Evolutionary conservation across 2,888 invertebrate genomes (phyloP), one percentile per base, ranked within the genome.

Genomic region (Stenotaenia linearis): DNA sequence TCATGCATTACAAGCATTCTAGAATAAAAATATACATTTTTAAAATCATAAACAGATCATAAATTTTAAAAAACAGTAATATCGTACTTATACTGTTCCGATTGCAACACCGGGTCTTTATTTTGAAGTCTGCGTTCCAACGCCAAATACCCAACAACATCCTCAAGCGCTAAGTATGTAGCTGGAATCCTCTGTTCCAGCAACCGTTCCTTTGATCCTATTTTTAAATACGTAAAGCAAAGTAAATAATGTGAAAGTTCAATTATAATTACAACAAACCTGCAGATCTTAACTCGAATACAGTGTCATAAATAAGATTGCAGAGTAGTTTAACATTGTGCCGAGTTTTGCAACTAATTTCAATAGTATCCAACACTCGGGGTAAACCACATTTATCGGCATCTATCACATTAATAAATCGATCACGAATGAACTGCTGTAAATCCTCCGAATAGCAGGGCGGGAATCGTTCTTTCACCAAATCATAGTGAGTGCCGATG

Each of bases 341-440:
- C 0, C 94, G 89, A 0, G 94, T 95, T 84, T 92, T 94, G 85
- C 93, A 93, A 84, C 93, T 93, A 23, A 98, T 93, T 89, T 98
- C 96, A 28, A 97, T 91, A 0, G 96, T 93, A 85, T 96, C 96
- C 83, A 97, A 89, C 0, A 98, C 97, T 75, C 95, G 89, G 0
- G 99, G 98, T 45, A 99, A 88, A 0, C 98, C 98, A 82, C 95
- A 92, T 86, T 98, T 98, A 85, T 98, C 97, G 0, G 97, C 96
- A 86, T 99, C 98, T 0, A 96, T 92, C 10, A 97, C 92, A 80
- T 94, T 95, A 85, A 97, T 96, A 84, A 97, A 96, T 81, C 88
- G 90, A 81, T 94, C 93, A 0, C 95, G 89, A 83, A 97, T 95
- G 56, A 94, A 89, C 80, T 95, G 92, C 87, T 98, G 97, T 82